Evolutionary conservation across 2,888 invertebrate species (phyloP).

Genomic region (Dryomyza anilis): DNA sequence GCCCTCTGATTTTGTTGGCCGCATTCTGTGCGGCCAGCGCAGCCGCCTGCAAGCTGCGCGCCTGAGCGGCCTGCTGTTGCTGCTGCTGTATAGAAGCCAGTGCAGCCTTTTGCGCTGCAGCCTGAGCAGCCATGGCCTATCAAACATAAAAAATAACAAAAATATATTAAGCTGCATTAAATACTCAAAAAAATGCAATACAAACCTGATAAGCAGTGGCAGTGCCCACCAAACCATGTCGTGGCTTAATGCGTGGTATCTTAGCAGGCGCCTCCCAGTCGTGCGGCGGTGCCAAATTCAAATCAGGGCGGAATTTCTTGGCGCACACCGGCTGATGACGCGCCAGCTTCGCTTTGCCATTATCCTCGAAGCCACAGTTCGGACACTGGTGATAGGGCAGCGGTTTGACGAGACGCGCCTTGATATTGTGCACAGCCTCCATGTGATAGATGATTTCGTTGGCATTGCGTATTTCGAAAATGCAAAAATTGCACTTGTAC

Average conservation of each 20-base stretch:
- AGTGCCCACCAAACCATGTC: constrained; percentile 61
- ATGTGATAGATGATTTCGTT: constrained; percentile 90
- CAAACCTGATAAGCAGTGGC: constrained; percentile 63
- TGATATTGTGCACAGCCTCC: constrained; percentile 85
- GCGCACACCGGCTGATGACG: constrained; percentile 86
- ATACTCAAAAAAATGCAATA: not conserved
- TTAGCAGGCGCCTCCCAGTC: constrained; percentile 96
- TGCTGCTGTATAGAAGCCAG: constrained; percentile 58
- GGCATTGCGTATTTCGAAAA: constrained; percentile 79
- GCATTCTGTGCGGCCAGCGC: constrained; percentile 56
- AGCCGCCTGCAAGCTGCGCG: constrained; percentile 56
- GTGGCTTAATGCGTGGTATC: constrained; percentile 70
- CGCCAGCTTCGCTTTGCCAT: constrained; percentile 87
- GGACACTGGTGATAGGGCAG: constrained; percentile 90
- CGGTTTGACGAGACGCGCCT: constrained; percentile 82
- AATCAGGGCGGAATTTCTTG: constrained; percentile 86
- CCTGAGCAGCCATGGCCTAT: constrained; percentile 62
- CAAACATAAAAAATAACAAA: not conserved
- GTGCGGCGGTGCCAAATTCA: constrained; percentile 82
- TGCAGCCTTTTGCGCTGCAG: constrained; percentile 60
- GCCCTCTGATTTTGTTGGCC: constrained; percentile 54
- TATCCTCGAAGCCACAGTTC: constrained; percentile 92
- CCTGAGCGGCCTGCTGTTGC: constrained; percentile 52
- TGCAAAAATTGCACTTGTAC: constrained; percentile 85
- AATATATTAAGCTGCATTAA: not conserved